A percentile compares a stretch with the other conserved stretches of the same genome.
phyloP scores from a whole-genome alignment of 2,888 invertebrate genomes.

The Brachynemurus nebulosus region DNA sequence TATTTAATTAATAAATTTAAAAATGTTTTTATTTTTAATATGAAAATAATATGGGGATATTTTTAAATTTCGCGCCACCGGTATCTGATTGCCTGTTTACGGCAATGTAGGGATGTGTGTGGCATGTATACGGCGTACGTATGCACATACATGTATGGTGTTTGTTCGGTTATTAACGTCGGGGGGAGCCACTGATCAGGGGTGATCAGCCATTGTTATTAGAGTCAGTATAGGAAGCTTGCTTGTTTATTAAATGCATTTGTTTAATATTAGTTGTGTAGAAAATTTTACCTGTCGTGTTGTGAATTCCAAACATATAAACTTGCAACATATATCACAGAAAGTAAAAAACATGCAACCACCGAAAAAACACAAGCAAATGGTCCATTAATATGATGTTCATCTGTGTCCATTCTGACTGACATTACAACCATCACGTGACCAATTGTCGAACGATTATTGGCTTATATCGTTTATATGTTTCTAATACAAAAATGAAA shows the following conservation, averaged over 20 bases:
- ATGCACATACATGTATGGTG: no score
- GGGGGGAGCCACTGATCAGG: neutral
- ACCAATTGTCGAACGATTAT: slow-evolving; percentile 21
- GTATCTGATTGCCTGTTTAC: no score
- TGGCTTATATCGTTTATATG: slow-evolving; percentile 22
- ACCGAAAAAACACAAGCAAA: slow-evolving; percentile 44
- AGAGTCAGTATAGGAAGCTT: no score
- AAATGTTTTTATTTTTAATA: no score
- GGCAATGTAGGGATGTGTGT: no score
- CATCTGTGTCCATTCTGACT: slow-evolving; percentile 23
- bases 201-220: neutral
- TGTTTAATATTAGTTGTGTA: slow-evolving; percentile 5
- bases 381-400: slow-evolving; percentile 6
- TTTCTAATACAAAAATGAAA: slow-evolving; percentile 48
- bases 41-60: no score
- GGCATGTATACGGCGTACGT: no score
- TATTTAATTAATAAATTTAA: no score
- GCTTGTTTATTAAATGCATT: neutral
- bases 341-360: slow-evolving; percentile 60
- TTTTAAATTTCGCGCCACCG: no score
- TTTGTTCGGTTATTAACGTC: no score
- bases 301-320: slow-evolving; percentile 75
- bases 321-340: slow-evolving; percentile 71
- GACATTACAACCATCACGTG: slow-evolving; percentile 29
- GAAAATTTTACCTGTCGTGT: slow-evolving; percentile 47